Evolutionary conservation across 2,113 vertebrate genomes (phyloP), one percentile per base, ranked within the genome.

Genomic region (Struthidea cinerea): DNA sequence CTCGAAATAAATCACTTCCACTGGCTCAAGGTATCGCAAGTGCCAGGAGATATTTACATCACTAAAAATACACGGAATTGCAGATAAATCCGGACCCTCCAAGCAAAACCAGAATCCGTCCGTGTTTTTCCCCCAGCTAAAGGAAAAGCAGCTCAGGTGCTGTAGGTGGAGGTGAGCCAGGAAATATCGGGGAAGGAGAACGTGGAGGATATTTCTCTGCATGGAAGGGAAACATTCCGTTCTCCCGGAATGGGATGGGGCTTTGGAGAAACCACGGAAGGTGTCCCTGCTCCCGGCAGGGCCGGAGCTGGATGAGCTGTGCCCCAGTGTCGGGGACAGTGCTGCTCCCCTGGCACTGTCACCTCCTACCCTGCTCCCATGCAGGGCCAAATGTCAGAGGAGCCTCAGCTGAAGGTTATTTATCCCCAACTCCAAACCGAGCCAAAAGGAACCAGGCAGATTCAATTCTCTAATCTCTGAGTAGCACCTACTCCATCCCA

Each of bases 1-100:
- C 91, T 26, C 35, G 91, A 42, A 94, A 93, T 85, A 79, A 91
- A 94, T 94, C 87, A 82, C 90, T 21, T 55, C 91, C 52, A 79
- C 46, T 10, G 10, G 81, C 95, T 94, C 78, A 23, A 35, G 93
- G 83, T 65, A 46, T 69, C 27, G 0, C 5, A 2, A 42, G 15
- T 13, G 84, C 75, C 75, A n/a, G 23, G 41, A 87, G 93, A 73
- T 80, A 91, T 94, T 94, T 85, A 93, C 27, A 5, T 85, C 87
- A 67, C 78, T 68, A 55, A 83, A 93, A 95, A 83, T 61, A 69
- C 56, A 23, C 1, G 0, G 84, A 89, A 79, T 83, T 74, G 35
- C 91, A 74, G 52, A 79, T 49, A 65, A 90, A 90, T 57, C 87
- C 24, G 6, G 21, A 26, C 11, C 89, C 78, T 85, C 70, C 44